Evolutionary conservation across 2,797 vertebrate species (phyloP).

Genomic region (Alauda arvensis): DNA sequence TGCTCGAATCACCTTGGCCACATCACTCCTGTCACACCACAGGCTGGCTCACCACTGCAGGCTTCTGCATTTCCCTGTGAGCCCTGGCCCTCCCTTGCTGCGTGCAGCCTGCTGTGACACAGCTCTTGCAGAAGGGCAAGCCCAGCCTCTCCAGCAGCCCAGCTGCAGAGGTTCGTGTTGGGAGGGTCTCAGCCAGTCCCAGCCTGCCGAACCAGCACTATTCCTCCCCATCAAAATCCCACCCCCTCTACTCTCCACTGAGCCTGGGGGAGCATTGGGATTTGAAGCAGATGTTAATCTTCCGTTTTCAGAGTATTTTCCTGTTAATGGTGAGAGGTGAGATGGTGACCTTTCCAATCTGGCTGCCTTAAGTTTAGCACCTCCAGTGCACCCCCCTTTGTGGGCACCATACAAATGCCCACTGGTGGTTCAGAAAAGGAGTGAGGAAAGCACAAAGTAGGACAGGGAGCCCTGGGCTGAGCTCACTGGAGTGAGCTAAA

Average conservation of each 20-base stretch:
- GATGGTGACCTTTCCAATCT: neutral
- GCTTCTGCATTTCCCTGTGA: neutral
- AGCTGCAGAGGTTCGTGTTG: neutral
- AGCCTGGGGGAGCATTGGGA: neutral
- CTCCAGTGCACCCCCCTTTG: fast-evolving
- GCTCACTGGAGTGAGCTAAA: neutral
- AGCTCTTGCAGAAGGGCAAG: neutral
- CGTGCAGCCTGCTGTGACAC: fast-evolving
- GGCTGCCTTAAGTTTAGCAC: neutral
- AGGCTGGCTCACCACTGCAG: neutral
- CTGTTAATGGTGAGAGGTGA: neutral
- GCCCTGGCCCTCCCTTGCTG: neutral
- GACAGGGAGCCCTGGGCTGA: neutral
- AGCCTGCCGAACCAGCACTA: neutral
- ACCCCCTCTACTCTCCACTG: neutral
- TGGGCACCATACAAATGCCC: fast-evolving
- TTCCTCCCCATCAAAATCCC: neutral
- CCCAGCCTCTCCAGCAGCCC: neutral
- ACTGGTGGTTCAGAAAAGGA: neutral
- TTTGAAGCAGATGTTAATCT: neutral
- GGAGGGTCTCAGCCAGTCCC: neutral
- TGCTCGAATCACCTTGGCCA: neutral
- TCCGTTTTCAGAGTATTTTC: neutral
- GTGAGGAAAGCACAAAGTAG: neutral
- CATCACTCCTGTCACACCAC: neutral